Conservation (phyloP, 2,888 invertebrate genomes). For the Drosophila leonis region DNA sequence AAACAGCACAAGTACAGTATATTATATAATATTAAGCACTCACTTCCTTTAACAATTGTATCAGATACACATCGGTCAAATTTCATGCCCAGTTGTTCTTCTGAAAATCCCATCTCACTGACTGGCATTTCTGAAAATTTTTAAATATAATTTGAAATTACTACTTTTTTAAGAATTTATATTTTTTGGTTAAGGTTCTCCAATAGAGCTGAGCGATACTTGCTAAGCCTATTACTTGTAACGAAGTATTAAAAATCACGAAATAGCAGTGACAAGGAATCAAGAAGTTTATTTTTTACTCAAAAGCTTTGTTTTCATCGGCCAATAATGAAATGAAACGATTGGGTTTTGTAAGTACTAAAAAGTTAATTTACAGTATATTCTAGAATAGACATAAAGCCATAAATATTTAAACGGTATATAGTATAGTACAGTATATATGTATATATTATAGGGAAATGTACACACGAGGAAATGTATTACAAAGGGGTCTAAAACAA, state of each 20-base stretch:
- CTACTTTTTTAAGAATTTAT: not conserved
- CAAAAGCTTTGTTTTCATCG: no score
- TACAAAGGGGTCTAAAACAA: no score
- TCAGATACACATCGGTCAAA: slow-evolving; percentile 95
- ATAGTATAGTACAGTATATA: no score
- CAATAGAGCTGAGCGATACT: not conserved
- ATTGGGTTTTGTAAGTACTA: no score
- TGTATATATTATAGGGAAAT: no score
- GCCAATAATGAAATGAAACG: no score
- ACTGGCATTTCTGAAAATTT: slow-evolving; percentile 34
- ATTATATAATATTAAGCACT: slow-evolving; percentile 75
- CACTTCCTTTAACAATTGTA: slow-evolving; percentile 92
- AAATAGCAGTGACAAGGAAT: not conserved
- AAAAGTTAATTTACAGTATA: no score
- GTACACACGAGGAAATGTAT: no score
- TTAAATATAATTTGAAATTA: not conserved
- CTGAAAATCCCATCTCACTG: slow-evolving; percentile 31
- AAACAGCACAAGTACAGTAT: not conserved
- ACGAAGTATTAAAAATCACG: not conserved
- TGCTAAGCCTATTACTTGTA: not conserved
- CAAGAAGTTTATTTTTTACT: no score
- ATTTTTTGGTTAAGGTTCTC: not conserved
- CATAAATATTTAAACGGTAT: no score
- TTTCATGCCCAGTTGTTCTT: slow-evolving; percentile 89
- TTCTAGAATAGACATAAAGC: no score